Conservation (phyloP, 2,797 vertebrate genomes). For the Muraenolepis orangiensis region DNA sequence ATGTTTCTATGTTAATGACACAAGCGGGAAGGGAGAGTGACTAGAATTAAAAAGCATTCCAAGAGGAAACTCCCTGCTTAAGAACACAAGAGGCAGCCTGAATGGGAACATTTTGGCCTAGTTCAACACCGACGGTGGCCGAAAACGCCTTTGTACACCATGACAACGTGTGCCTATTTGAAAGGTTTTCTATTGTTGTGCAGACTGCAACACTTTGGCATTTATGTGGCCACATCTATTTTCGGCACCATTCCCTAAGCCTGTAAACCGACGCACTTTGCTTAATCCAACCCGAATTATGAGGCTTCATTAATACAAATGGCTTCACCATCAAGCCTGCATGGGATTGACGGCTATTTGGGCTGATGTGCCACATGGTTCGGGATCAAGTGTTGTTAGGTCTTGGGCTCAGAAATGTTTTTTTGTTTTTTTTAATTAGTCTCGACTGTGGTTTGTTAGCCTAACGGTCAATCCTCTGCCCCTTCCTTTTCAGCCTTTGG, state of each 20-base stretch:
- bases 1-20: slow-evolving; percentile 31
- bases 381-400: not conserved
- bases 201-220: slow-evolving; percentile 35
- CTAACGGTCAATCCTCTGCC: slow-evolving; percentile 27
- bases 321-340: slow-evolving; percentile 30
- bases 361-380: not conserved
- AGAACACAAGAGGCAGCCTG: not conserved
- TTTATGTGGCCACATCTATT: slow-evolving; percentile 34
- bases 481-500: slow-evolving; percentile 85
- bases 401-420: not conserved
- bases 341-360: slow-evolving; percentile 44
- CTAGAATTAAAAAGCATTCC: slow-evolving; percentile 10
- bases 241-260: slow-evolving; percentile 43
- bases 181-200: slow-evolving; percentile 29
- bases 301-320: slow-evolving; percentile 58
- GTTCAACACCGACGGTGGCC: not conserved
- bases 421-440: slow-evolving; percentile 2
- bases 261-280: slow-evolving; percentile 47
- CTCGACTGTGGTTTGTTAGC: slow-evolving; percentile 4
- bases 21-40: not conserved
- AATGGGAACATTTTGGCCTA: not conserved
- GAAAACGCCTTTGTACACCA: not conserved
- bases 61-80: not conserved
- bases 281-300: slow-evolving; percentile 61
- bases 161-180: not conserved